These are phyloP conservation scores for Lutraria rhynchaena DNA, from an alignment of 1,140 invertebrate species.

Conservation along the genomic window DNA sequence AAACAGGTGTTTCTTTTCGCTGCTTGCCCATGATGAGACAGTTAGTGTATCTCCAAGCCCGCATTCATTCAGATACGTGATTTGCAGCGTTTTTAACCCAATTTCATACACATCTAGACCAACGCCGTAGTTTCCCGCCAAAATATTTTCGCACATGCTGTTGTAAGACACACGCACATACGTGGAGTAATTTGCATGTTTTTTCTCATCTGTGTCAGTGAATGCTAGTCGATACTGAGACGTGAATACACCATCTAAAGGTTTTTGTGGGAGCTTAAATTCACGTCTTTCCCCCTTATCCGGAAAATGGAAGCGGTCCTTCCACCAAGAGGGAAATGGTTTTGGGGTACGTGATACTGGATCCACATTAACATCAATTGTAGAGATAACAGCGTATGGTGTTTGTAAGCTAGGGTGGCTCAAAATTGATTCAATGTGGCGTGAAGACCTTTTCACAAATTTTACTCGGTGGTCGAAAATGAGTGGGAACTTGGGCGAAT, in stretches of 20 bases:
- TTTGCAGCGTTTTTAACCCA: conserved; percentile 25
- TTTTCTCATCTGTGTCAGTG: conserved; percentile 43
- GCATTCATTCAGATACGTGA: conserved; percentile 30
- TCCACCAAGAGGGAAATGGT: conserved; percentile 31
- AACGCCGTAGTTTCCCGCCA: conserved; percentile 20
- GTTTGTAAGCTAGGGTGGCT: neutral
- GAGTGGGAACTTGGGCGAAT: conserved; percentile 24
- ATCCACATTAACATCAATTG: conserved; percentile 42
- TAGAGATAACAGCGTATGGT: conserved; percentile 1
- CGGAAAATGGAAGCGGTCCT: conserved; percentile 10
- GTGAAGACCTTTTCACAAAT: conserved; percentile 24
- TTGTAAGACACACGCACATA: conserved; percentile 27
- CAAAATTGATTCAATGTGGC: conserved; percentile 5
- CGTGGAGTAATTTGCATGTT: conserved; percentile 25
- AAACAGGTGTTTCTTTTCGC: neutral
- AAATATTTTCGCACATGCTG: conserved; percentile 38
- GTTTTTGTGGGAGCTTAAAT: conserved; percentile 26
- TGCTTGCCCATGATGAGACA: conserved; percentile 33
- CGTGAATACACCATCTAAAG: neutral
- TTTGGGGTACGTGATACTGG: conserved; percentile 23
- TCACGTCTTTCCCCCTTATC: conserved; percentile 16
- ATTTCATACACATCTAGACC: conserved; percentile 5
- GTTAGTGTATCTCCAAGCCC: conserved; percentile 26
- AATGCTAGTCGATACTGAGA: conserved; percentile 28
- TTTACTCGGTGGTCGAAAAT: conserved; percentile 9